Percentiles rank a stretch among this genome's conserved stretches.
phyloP scores from a whole-genome alignment of 2,797 vertebrate genomes.

The Spondyliosoma cantharus region DNA sequence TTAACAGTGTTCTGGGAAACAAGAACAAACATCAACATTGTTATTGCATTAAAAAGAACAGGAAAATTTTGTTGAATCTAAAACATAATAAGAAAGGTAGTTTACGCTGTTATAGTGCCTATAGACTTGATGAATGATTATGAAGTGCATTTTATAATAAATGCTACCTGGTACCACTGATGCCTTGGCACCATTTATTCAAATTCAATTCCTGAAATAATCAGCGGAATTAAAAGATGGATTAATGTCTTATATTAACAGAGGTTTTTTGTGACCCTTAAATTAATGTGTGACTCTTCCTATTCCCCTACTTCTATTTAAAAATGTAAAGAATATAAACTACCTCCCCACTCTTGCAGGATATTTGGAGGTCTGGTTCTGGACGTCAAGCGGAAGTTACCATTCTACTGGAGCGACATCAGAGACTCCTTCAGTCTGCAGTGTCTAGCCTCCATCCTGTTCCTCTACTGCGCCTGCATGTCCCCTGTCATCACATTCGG shows the following conservation, averaged over 20 bases:
- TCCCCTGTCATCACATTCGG: constrained; percentile 99
- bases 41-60: neutral
- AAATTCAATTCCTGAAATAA: neutral
- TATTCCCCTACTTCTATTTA: neutral
- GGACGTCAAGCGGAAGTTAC: constrained; percentile 94
- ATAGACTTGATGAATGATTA: constrained; percentile 1
- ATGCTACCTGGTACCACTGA: neutral
- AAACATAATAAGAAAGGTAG: neutral
- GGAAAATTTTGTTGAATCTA: neutral
- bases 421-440: constrained; percentile 95
- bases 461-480: constrained; percentile 99
- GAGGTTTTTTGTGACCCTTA: neutral
- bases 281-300: neutral
- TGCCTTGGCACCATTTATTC: neutral
- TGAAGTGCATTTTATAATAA: neutral
- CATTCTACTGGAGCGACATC: constrained; percentile 98
- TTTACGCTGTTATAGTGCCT: neutral
- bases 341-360: constrained; percentile 73
- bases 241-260: neutral
- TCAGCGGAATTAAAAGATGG: neutral
- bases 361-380: constrained; percentile 95
- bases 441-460: constrained; percentile 97
- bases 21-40: neutral
- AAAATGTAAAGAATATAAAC: neutral
- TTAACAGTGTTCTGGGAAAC: neutral